Evolutionary conservation across 2,888 invertebrate species (phyloP).

Genomic region (Pseudococcus jackbeardsleyi): DNA sequence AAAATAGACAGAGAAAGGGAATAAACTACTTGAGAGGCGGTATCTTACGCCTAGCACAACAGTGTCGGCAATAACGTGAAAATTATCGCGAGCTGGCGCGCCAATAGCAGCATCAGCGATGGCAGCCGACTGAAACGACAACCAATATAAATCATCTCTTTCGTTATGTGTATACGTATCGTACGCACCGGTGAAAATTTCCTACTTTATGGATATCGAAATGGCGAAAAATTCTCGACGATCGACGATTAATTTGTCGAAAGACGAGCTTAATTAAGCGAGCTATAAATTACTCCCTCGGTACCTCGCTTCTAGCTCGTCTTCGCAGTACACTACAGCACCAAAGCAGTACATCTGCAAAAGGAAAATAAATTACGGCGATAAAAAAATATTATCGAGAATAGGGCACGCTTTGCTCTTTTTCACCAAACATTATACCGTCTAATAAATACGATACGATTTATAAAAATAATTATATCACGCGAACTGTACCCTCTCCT

Average conservation of each 20-base stretch:
- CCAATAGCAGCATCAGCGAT: background rate
- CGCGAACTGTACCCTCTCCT: background rate
- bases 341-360: background rate
- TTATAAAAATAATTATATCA: conserved; percentile 52
- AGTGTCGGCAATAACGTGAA: conserved; percentile 27
- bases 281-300: conserved; percentile 29
- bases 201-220: conserved; percentile 44
- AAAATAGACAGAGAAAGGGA: background rate
- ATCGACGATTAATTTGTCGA: conserved; percentile 49
- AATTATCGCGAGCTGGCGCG: conserved; percentile 15
- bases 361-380: conserved; percentile 45
- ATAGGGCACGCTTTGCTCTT: conserved; percentile 43
- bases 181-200: conserved; percentile 22
- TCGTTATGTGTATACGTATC: background rate
- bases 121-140: background rate
- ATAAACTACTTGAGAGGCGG: background rate
- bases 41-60: background rate
- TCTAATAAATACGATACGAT: conserved; percentile 46
- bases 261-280: conserved; percentile 52
- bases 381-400: conserved; percentile 50
- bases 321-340: background rate
- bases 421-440: conserved; percentile 35
- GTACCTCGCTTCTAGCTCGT: background rate
- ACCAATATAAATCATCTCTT: conserved; percentile 17
- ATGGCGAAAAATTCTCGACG: conserved; percentile 38